Evolutionary conservation across 2,113 vertebrate species (phyloP).

Genomic region (Patagioenas fasciata): DNA sequence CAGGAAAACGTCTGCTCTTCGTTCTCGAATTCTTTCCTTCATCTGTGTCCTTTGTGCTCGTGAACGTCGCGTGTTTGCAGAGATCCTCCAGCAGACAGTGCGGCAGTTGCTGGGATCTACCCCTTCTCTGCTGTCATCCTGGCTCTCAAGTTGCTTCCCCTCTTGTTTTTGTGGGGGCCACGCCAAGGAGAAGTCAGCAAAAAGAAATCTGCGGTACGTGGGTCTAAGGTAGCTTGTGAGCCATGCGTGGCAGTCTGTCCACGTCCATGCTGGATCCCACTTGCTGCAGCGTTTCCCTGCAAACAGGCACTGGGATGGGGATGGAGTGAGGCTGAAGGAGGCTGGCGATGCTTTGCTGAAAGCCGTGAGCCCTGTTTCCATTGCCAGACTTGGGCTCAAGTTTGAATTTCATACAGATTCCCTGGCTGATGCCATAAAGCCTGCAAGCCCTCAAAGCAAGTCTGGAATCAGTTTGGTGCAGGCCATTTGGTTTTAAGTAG

Average conservation of each 20-base stretch:
- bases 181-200: background rate
- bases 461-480: conserved; percentile 1
- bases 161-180: background rate
- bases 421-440: background rate
- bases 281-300: background rate
- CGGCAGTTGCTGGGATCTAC: background rate
- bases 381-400: background rate
- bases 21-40: background rate
- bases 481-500: background rate
- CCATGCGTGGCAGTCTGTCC: rapidly evolving
- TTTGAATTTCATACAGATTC: background rate
- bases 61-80: background rate
- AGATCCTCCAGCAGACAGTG: background rate
- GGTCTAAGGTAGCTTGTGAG: background rate
- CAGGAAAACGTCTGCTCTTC: background rate
- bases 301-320: background rate
- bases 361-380: background rate
- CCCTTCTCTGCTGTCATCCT: background rate
- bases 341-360: background rate
- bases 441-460: background rate
- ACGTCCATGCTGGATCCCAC: rapidly evolving
- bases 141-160: background rate
- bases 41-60: background rate
- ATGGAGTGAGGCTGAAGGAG: background rate
- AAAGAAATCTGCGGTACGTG: rapidly evolving